Conservation (phyloP, 2,888 invertebrate genomes). For the Zaprionus obscuricornis region DNA sequence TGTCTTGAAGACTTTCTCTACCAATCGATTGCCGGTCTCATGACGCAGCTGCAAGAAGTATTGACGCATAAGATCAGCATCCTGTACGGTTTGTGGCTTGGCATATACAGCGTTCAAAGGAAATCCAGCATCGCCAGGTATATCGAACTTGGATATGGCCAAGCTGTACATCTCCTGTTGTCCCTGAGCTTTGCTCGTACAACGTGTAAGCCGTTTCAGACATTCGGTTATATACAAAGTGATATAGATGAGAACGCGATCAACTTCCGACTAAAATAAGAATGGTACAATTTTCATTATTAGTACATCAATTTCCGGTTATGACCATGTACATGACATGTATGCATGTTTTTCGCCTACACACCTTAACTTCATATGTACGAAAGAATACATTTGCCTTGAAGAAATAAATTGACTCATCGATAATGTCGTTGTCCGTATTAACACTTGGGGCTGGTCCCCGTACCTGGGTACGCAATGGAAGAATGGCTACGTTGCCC, state of each 20-base stretch:
- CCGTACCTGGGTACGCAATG: slow-evolving; percentile 94
- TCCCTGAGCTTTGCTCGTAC: slow-evolving; percentile 94
- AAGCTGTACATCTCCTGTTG: slow-evolving; percentile 98
- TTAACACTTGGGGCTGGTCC: slow-evolving; percentile 94
- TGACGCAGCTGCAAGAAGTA: slow-evolving; percentile 97
- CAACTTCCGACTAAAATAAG: slow-evolving; percentile 92
- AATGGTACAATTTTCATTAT: not conserved
- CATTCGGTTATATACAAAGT: slow-evolving; percentile 99
- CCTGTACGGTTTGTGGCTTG: slow-evolving; percentile 90
- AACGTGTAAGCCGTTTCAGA: slow-evolving; percentile 95
- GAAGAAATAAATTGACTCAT: slow-evolving; percentile 98
- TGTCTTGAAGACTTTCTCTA: slow-evolving; percentile 94
- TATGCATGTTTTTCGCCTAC: not conserved
- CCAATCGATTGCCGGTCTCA: slow-evolving; percentile 95
- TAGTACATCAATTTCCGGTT: too few relatives aligned
- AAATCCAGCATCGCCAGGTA: slow-evolving; percentile 97
- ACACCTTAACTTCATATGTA: slow-evolving; percentile 98
- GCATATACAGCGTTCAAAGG: slow-evolving; percentile 98
- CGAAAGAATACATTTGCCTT: slow-evolving; percentile 99
- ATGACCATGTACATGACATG: not conserved
- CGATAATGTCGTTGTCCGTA: slow-evolving; percentile 94
- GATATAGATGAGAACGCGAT: slow-evolving; percentile 97
- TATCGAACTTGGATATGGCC: slow-evolving; percentile 96
- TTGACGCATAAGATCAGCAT: slow-evolving; percentile 94
- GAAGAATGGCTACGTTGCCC: slow-evolving; percentile 96